These are phyloP conservation scores for Tyria jacobaeae DNA, from an alignment of 2,888 invertebrate species.

Conservation along the genomic window DNA sequence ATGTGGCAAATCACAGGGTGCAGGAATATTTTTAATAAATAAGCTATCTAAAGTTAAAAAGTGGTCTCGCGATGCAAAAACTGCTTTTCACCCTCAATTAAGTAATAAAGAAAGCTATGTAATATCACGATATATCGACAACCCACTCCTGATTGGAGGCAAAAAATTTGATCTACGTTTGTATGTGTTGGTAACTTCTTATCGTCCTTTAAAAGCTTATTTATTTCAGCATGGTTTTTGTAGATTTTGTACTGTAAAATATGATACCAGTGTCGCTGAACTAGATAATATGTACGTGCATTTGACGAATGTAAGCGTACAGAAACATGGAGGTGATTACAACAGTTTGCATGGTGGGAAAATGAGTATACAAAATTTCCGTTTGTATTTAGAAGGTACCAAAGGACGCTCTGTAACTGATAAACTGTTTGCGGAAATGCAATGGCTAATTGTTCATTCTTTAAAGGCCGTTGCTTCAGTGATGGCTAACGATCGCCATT, in stretches of 20 bases:
- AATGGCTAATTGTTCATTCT: constrained; percentile 96
- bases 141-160: constrained; percentile 96
- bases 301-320: constrained; percentile 97
- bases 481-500: constrained; percentile 96
- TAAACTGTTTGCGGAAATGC: constrained; percentile 94
- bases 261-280: constrained; percentile 94
- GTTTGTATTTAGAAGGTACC: constrained; percentile 95
- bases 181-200: constrained; percentile 96
- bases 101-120: constrained; percentile 93
- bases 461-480: constrained; percentile 95
- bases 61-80: constrained; percentile 95
- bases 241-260: constrained; percentile 97
- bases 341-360: constrained; percentile 98
- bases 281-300: constrained; percentile 97
- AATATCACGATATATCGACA: constrained; percentile 97
- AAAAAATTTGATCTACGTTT: constrained; percentile 97
- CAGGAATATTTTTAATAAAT: constrained; percentile 97
- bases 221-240: constrained; percentile 96
- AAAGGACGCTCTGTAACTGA: constrained; percentile 95
- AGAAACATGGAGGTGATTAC: constrained; percentile 96
- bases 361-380: constrained; percentile 95
- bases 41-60: constrained; percentile 96
- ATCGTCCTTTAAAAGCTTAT: constrained; percentile 96
- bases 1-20: constrained; percentile 96
- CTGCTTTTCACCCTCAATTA: constrained; percentile 92